Evolutionary conservation across 2,113 vertebrate genomes (phyloP), one percentile per base, ranked within the genome.

Genomic region (Microtus richardsoni): DNA sequence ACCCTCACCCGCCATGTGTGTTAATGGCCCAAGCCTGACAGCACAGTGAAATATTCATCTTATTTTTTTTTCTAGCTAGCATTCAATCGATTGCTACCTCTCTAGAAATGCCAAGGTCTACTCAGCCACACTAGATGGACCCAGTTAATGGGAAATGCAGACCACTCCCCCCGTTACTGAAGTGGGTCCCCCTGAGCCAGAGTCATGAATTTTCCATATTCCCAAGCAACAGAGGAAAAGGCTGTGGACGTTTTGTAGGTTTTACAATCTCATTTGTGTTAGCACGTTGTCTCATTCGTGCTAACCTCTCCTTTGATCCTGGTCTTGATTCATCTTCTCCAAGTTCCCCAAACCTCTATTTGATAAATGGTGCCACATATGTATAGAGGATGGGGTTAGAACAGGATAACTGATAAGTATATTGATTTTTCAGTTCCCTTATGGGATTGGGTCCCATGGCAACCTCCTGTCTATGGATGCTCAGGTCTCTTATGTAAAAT

Each of bases 31-130:
- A 98, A 95, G 79, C 54, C 97, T 91, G 96, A 96, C 71, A 96
- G 54, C 75, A 70, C 11, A 47, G 91, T 90, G 93, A 97, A 98
- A 94, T 97, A 97, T 96, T 96, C 97, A 96, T 96, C 73, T 79
- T 62, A 16, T 49, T 96, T 86, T 52, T 97, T 97, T 85, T 44
- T 84, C 78, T 88, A 66, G 30, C 82, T n/a, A 91, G 92, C 74
- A 62, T 91, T 77, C 82, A 94, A 97, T 83, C 66, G 30, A 95
- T 87, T 9, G 28, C 60, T 22, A 41, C 36, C 86, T 60, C 84
- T 91, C 39, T 12, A 74, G 90, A 96, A 95, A 94, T 80, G 92
- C 26, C 96, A 88, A 89, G 80, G 74, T 83, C 74, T 77, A 8
- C 60, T 91, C 91, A 88, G 80, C 58, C 60, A 94, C 39, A 28